Evolutionary conservation across 1,140 invertebrate species (phyloP).

Genomic region (Maconellicoccus hirsutus): DNA sequence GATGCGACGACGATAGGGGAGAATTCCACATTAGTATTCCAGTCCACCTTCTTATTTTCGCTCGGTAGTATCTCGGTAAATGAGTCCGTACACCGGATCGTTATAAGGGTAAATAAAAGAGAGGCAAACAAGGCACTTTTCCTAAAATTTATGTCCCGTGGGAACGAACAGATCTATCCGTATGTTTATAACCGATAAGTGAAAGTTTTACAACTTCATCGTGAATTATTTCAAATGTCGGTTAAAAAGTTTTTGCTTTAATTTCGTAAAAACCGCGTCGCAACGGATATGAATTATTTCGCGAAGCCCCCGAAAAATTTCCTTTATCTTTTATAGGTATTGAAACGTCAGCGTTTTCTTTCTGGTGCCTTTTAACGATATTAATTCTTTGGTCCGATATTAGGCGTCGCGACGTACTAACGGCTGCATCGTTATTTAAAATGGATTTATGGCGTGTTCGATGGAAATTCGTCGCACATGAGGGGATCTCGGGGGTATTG

Average conservation of each 20-base stretch:
- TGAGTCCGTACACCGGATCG: not conserved
- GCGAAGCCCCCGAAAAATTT: not conserved
- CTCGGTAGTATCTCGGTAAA: not conserved
- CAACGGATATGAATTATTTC: too few species aligned
- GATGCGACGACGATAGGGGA: not conserved
- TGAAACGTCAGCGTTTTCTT: not conserved
- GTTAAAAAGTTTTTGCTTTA: not conserved
- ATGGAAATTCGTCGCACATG: too few species aligned
- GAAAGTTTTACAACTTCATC: constrained; percentile 9
- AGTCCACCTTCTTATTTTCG: constrained; percentile 3
- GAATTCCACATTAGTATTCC: not conserved
- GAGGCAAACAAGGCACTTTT: constrained; percentile 7
- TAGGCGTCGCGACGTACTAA: too few species aligned
- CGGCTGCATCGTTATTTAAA: too few species aligned
- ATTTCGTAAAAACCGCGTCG: not conserved
- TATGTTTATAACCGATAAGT: constrained; percentile 9
- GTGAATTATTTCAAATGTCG: not conserved
- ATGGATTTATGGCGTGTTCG: too few species aligned
- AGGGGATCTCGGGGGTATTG: too few species aligned
- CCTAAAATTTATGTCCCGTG: not conserved
- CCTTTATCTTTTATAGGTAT: not conserved
- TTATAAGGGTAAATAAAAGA: constrained; percentile 9
- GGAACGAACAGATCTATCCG: constrained; percentile 2
- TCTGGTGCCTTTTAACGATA: not conserved
- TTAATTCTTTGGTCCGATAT: not conserved